Percentiles rank a stretch among this genome's conserved stretches.
These are phyloP conservation scores for Agriopis marginaria DNA, from an alignment of 2,888 invertebrate species.

Conservation along the genomic window DNA sequence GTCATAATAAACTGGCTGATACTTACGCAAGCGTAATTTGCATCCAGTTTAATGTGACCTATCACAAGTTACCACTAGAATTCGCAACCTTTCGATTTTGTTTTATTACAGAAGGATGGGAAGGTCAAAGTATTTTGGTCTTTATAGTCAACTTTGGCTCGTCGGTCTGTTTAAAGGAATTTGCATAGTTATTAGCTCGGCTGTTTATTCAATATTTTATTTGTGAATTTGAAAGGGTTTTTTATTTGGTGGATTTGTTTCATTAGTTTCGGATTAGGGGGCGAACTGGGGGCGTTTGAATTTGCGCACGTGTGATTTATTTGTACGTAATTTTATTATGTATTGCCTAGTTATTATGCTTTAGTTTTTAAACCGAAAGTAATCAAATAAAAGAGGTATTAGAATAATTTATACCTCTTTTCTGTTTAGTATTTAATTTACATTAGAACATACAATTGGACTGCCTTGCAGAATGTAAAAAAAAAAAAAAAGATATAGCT, in stretches of 20 bases:
- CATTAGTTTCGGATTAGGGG: slow-evolving; percentile 38
- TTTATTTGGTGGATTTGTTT: slow-evolving; percentile 35
- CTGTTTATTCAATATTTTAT: slow-evolving; percentile 63
- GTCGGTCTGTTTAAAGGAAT: slow-evolving; percentile 65
- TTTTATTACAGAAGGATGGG: neutral
- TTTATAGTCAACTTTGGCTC: slow-evolving; percentile 12
- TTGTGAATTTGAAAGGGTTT: slow-evolving; percentile 48
- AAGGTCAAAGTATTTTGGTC: slow-evolving; percentile 18
- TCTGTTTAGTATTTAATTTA: neutral
- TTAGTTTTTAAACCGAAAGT: neutral
- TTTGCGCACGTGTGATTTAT: slow-evolving; percentile 32
- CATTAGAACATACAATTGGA: no score
- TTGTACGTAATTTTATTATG: slow-evolving; percentile 7
- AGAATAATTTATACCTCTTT: neutral
- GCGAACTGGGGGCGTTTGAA: slow-evolving; percentile 3
- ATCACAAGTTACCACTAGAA: slow-evolving; percentile 6
- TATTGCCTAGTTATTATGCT: neutral
- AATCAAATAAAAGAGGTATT: neutral
- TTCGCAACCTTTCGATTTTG: neutral
- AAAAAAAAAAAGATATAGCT: no score
- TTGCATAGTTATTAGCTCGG: slow-evolving; percentile 74
- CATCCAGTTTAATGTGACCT: slow-evolving; percentile 30
- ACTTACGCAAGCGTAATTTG: slow-evolving; percentile 44
- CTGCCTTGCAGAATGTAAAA: no score
- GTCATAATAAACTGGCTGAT: slow-evolving; percentile 43